Base-by-base conservation (phyloP, 2,797 vertebrate genomes). In the Oreochromis mossambicus region DNA sequence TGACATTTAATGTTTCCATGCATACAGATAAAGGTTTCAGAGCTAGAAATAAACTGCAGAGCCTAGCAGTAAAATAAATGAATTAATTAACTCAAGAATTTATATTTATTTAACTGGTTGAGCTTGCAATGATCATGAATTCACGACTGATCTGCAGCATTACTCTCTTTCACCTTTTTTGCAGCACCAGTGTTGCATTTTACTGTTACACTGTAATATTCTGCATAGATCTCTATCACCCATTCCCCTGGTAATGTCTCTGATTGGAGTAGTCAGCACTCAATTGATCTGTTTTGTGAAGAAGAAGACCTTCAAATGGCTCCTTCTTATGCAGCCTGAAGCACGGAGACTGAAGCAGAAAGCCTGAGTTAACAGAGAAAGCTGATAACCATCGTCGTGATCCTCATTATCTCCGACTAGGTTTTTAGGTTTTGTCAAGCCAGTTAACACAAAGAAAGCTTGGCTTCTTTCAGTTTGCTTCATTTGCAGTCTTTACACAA, bases 401-500 rank as follows among this genome's bases (percentile, higher is more conserved):
- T 17, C 14, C 63, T 38, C 12, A 21, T 24, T 41, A 9, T 68
- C 36, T 24, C 36, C 0, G 0, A 0, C 14, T 7, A 17, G 41
- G 41, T 2, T 70, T 11, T 70, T 70, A 29, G 14, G 66, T 17
- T 70, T 70, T 1, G 41, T 46, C 66, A 17, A 70, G 4, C 24
- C 66, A 29, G 66, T 46, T 0, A 70, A 70, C 41, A 17, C 41
- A 46, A 36, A 63, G 32, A 36, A 63, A 63, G 58, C 58, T 19
- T 63, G 66, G 14, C 38, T 70, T 43, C 38, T 26, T 26, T 70
- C 38, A 70, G 13, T 21, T 46, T 26, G 8, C 38, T 0, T 70
- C 1, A 63, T 63, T 63, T 17, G 6, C 66, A 17, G 66, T 26
- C 41, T 29, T 48, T 73, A 32, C 68, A 1, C 9, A 29, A 73